A percentile compares a stretch with the other conserved stretches of the same genome.
These are phyloP conservation scores for Macrosoma leucophasiata DNA, from an alignment of 2,888 invertebrate species.

Conservation along the genomic window DNA sequence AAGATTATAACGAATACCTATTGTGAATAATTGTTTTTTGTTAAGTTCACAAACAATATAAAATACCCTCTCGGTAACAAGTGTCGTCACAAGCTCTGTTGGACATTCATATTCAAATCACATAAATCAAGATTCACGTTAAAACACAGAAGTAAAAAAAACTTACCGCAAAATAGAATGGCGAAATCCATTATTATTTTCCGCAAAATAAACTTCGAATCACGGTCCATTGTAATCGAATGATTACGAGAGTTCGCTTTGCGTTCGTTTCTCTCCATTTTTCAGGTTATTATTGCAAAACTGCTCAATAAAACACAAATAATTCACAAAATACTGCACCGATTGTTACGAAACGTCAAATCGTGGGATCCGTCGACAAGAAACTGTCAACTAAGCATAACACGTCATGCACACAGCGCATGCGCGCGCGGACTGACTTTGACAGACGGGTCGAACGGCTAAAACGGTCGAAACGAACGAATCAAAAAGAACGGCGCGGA, in stretches of 20 bases:
- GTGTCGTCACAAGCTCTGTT: too few relatives aligned
- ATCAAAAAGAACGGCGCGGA: too few relatives aligned
- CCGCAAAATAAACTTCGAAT: slow-evolving; percentile 74
- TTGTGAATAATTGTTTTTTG: too few relatives aligned
- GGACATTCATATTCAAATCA: too few relatives aligned
- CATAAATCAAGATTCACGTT: background rate
- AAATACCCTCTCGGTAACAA: too few relatives aligned
- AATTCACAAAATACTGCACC: slow-evolving; percentile 34
- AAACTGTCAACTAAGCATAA: slow-evolving; percentile 29
- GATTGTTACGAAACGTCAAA: slow-evolving; percentile 53
- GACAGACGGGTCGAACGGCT: too few relatives aligned
- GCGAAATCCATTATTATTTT: slow-evolving; percentile 81
- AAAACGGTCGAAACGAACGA: slow-evolving; percentile 6
- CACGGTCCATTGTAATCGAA: slow-evolving; percentile 70
- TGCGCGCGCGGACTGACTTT: slow-evolving; percentile 66
- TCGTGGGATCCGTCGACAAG: slow-evolving; percentile 25
- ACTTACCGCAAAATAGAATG: slow-evolving; percentile 82
- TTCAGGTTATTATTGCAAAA: slow-evolving; percentile 27
- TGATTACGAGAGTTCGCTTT: slow-evolving; percentile 55
- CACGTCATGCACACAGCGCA: slow-evolving; percentile 56
- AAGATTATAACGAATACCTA: too few relatives aligned
- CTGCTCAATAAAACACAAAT: slow-evolving; percentile 20
- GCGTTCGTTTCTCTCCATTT: slow-evolving; percentile 64
- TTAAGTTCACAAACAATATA: background rate
- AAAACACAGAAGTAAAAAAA: slow-evolving; percentile 14